A percentile compares a stretch with the other conserved stretches of the same genome.
phyloP scores from a whole-genome alignment of 2,113 vertebrate species.

The Siniperca knerii region DNA sequence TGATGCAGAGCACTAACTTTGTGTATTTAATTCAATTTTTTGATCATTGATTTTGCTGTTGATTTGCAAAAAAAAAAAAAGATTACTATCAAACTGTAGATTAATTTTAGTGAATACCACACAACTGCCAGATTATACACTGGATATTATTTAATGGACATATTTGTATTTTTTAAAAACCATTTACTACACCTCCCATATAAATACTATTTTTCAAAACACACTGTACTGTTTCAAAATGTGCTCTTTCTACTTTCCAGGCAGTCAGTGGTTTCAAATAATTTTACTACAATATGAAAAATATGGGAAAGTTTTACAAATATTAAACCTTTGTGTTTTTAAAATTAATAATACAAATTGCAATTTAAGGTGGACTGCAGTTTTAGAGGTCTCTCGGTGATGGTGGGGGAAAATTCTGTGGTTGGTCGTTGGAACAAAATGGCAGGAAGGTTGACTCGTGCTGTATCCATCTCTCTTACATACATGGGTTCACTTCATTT shows the following conservation, averaged over 20 bases:
- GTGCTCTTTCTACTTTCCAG: too few species aligned
- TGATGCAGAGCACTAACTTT: neutral
- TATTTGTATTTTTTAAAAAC: neutral
- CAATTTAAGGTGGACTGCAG: neutral
- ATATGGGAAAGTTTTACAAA: neutral
- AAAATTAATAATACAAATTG: neutral
- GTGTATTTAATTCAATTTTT: neutral
- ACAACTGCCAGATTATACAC: neutral
- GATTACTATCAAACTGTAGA: neutral
- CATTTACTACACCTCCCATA: neutral
- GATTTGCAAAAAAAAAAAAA: neutral
- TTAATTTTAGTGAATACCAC: neutral
- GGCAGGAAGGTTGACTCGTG: too few species aligned
- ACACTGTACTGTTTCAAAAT: neutral
- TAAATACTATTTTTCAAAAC: neutral
- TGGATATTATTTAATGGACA: neutral
- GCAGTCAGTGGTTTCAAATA: neutral
- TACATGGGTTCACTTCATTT: too few species aligned
- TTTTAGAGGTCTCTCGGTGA: too few species aligned
- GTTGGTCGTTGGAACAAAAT: too few species aligned
- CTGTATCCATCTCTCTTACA: too few species aligned
- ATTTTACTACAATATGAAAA: neutral
- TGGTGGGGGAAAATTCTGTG: too few species aligned
- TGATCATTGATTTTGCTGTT: neutral
- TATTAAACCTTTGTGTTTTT: neutral